Evolutionary conservation across 2,888 invertebrate genomes (phyloP), one percentile per base, ranked within the genome.

Genomic region (Automeris io): DNA sequence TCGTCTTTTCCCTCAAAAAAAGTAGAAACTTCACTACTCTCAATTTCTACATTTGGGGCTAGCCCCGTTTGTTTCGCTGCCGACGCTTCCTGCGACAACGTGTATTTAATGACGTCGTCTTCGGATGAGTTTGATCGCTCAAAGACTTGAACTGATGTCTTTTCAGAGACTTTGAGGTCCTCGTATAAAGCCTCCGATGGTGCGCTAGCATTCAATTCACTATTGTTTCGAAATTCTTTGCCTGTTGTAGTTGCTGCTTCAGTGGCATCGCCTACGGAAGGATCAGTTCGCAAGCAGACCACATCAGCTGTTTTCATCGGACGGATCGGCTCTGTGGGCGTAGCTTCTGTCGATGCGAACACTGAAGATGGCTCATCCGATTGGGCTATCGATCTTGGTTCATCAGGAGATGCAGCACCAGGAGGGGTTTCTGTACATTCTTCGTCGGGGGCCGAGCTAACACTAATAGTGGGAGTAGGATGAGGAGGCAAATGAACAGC

Each of bases 391-490:
- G 82, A 75, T 41, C 74, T 72, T 16, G 74, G 66, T 38, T 76
- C 80, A 6, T 77, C 82, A 1, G 78, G 74, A 11, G 79, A 73
- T 33, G 57, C 62, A 22, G 71, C 62, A 19, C 68, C 64, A 8
- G 61, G 51, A 33, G 71, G 71, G 12, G 72, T 67, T 46, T 63
- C 65, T n/a, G 54, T 56, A 2, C 70, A 71, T 43, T 72, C 71
- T 39, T 92, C 91, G 55, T 92, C 92, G 35, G 89, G 89, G 51
- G 90, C 92, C 19, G 92, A 91, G 81, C 91, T 92, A 44, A 92
- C 92, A 81, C 92, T 92, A 60, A 92, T 93, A 42, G 91, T 88
- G 37, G 75, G 75, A 33, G 75, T 70, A 25, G 70, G 72, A 45
- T 70, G 70, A 21, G 71, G 68, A 29, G 67, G 73, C 40, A 82